Conservation (phyloP, 53 echinoderm and acorn worm species). For the Glandiceps talaboti region DNA sequence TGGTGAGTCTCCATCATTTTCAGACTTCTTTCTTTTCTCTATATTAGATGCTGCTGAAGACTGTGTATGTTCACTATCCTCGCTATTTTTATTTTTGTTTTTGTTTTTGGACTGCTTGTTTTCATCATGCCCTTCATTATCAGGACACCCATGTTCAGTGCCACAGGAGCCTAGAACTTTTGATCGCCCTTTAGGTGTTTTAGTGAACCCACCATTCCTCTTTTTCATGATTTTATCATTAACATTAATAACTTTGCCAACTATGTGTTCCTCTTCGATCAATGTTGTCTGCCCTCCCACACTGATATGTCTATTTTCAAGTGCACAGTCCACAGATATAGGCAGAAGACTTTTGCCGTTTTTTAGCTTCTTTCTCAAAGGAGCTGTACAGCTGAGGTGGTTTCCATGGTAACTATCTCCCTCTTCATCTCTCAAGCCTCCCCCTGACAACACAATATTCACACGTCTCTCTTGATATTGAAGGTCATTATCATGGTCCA, state of each 20-base stretch:
- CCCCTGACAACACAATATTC: not conserved
- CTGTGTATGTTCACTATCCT: not conserved
- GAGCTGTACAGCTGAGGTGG: not conserved
- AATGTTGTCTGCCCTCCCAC: not conserved
- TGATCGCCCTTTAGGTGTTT: not conserved
- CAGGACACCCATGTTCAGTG: not conserved
- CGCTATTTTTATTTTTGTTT: not conserved
- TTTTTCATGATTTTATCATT: not conserved
- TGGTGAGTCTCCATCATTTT: not conserved
- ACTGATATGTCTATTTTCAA: not conserved
- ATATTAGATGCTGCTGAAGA: not conserved
- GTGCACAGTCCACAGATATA: not conserved
- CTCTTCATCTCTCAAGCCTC: not conserved
- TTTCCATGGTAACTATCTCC: not conserved
- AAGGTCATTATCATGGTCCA: not conserved
- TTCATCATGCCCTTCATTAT: not conserved
- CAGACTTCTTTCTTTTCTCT: not conserved
- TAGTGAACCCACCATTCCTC: not conserved
- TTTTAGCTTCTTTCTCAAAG: not conserved
- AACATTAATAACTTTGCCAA: not conserved
- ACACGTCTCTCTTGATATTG: not conserved
- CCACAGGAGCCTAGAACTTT: not conserved
- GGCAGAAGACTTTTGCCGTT: not conserved
- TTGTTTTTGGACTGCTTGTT: not conserved
- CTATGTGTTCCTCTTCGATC: not conserved